phyloP scores from a whole-genome alignment of 2,888 invertebrate species.

The Scrobipalpa costella region DNA sequence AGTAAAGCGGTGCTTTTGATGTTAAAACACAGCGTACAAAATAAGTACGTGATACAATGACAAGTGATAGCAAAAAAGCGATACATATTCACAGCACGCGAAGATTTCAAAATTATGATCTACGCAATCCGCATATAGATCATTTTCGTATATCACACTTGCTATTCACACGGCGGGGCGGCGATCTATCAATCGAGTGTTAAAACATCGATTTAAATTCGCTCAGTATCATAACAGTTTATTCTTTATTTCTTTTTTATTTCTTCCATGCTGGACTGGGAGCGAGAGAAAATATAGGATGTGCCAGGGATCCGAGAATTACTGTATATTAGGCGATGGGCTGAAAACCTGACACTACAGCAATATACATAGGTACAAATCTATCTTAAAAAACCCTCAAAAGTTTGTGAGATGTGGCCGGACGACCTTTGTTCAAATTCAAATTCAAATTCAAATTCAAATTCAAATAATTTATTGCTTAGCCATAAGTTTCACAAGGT shows the following conservation, averaged over 20 bases:
- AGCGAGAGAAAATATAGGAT: too few relatives aligned
- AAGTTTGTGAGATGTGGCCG: too few relatives aligned
- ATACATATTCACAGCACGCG: conserved; percentile 10
- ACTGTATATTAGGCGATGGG: too few relatives aligned
- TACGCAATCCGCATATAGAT: conserved; percentile 3
- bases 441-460: too few relatives aligned
- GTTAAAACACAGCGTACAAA: conserved; percentile 3
- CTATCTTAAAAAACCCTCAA: too few relatives aligned
- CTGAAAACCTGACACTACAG: too few relatives aligned
- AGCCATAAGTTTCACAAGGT: too few relatives aligned
- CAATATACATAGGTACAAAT: too few relatives aligned
- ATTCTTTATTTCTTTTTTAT: conserved; percentile 33
- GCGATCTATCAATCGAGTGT: conserved; percentile 24
- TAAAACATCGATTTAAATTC: conserved; percentile 24
- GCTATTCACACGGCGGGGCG: conserved; percentile 2
- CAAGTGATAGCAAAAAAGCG: conserved; percentile 8
- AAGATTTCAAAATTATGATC: conserved; percentile 17
- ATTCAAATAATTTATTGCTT: too few relatives aligned
- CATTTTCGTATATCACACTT: conserved; percentile 2
- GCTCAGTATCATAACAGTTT: conserved; percentile 23
- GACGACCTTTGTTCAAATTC: too few relatives aligned
- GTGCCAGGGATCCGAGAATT: too few relatives aligned
- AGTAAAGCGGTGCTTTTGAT: background rate
- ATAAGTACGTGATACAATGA: conserved; percentile 7
- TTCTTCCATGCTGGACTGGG: too few relatives aligned